phyloP scores from a whole-genome alignment of 2,797 vertebrate genomes.

The Mastacembelus armatus region DNA sequence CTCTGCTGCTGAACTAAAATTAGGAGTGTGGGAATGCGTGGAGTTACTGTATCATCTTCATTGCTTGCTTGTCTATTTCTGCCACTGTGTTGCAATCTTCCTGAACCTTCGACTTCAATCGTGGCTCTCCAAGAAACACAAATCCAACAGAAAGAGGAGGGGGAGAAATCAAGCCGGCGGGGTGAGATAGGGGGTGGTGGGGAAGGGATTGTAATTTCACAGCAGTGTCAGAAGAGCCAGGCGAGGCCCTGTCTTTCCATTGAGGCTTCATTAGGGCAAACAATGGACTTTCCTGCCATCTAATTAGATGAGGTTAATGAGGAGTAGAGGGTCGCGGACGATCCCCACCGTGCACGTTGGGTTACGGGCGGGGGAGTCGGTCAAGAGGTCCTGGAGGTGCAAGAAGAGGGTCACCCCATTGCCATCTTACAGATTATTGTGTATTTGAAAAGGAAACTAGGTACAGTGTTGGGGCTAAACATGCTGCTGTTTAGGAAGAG shows the following conservation, averaged over 20 bases:
- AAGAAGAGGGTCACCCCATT: slow-evolving; percentile 48
- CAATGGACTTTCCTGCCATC: slow-evolving; percentile 92
- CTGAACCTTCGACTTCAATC: slow-evolving; percentile 5
- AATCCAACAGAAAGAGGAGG: slow-evolving; percentile 20
- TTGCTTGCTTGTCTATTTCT: neutral
- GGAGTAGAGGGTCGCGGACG: slow-evolving; percentile 83
- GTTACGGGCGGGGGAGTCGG: slow-evolving; percentile 55
- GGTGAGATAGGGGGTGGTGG: neutral
- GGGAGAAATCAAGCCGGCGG: neutral
- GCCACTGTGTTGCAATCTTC: slow-evolving; percentile 48
- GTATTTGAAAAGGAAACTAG: slow-evolving; percentile 39
- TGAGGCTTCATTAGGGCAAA: slow-evolving; percentile 94
- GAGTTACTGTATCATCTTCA: slow-evolving; percentile 60
- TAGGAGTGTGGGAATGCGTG: slow-evolving; percentile 77
- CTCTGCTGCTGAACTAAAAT: slow-evolving; percentile 82
- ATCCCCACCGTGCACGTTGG: slow-evolving; percentile 73
- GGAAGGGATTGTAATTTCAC: slow-evolving; percentile 87
- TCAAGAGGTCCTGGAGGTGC: slow-evolving; percentile 53
- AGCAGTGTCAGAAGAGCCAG: slow-evolving; percentile 87
- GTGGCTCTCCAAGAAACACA: slow-evolving; percentile 32
- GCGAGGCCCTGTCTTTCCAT: slow-evolving; percentile 89
- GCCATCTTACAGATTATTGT: slow-evolving; percentile 35
- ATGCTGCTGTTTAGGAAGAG: neutral
- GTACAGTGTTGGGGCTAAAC: slow-evolving; percentile 11
- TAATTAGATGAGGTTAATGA: slow-evolving; percentile 98